Evolutionary conservation across 92 coral and sea anemone genomes (phyloP).

Genomic region (Anthopleura xanthogrammica): DNA sequence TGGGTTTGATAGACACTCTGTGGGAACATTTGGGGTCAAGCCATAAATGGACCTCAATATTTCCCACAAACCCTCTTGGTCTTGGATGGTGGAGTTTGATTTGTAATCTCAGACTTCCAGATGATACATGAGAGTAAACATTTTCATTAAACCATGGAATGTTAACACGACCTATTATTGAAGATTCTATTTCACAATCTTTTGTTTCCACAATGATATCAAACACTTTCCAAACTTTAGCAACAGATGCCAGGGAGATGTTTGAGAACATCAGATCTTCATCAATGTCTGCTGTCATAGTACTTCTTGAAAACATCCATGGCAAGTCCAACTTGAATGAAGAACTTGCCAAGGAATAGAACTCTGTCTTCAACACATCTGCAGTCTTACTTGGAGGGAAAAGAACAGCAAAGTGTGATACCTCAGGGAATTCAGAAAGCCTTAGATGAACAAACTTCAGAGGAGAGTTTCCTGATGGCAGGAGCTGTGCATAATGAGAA

Average conservation of each 20-base stretch:
- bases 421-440: conserved; percentile 41
- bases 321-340: conserved; percentile 56
- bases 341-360: conserved; percentile 43
- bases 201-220: conserved; percentile 48
- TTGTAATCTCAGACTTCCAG: conserved; percentile 52
- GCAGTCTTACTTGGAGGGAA: conserved; percentile 38
- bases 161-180: conserved; percentile 69
- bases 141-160: conserved; percentile 95
- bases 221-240: conserved; percentile 88
- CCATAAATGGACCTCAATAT: conserved; percentile 83
- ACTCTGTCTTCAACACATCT: conserved; percentile 57
- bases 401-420: conserved; percentile 64
- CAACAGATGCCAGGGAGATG: conserved; percentile 65
- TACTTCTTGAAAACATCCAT: conserved; percentile 56
- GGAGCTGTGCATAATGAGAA: conserved; percentile 51
- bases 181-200: conserved; percentile 60
- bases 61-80: conserved; percentile 61
- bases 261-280: conserved; percentile 64
- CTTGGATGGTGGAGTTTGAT: conserved; percentile 79
- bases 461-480: conserved; percentile 48
- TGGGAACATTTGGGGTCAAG: conserved; percentile 80
- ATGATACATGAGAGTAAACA: conserved; percentile 50
- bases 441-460: conserved; percentile 56
- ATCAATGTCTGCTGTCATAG: conserved; percentile 47
- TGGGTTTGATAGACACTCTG: conserved; percentile 57